phyloP scores from a whole-genome alignment of 1,140 invertebrate genomes.

The Stenopsyche tienmushanensis region DNA sequence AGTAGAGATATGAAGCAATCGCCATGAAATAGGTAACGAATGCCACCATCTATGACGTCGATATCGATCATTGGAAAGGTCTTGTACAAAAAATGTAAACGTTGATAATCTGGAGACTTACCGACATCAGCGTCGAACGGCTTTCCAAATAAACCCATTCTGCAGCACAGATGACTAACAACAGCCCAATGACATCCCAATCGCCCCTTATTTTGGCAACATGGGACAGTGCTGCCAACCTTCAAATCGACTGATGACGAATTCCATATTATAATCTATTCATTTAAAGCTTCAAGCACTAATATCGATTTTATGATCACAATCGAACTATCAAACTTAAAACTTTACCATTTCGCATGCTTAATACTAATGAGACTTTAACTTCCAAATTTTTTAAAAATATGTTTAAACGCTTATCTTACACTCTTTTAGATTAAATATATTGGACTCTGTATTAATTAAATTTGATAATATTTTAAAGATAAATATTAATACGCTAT shows the following conservation, averaged over 20 bases:
- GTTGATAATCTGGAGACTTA: slow-evolving; percentile 52
- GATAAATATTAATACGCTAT: too few species aligned
- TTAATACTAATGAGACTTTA: not conserved
- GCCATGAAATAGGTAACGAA: not conserved
- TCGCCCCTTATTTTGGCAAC: not conserved
- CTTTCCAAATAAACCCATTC: slow-evolving; percentile 68
- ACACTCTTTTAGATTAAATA: not conserved
- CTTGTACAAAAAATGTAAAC: too few species aligned
- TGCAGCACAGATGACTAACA: not conserved
- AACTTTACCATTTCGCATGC: not conserved
- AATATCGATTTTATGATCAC: too few species aligned
- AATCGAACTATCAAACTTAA: not conserved
- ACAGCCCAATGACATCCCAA: not conserved
- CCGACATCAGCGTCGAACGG: slow-evolving; percentile 75
- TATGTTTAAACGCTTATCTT: not conserved
- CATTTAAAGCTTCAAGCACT: too few species aligned
- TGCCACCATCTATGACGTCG: too few species aligned
- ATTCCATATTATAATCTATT: too few species aligned
- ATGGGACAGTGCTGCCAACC: not conserved
- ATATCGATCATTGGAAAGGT: too few species aligned
- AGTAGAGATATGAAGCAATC: not conserved
- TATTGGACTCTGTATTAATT: too few species aligned
- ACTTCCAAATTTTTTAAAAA: not conserved
- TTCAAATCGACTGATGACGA: not conserved
- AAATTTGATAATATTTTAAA: too few species aligned